phyloP scores from a whole-genome alignment of 2,797 vertebrate genomes.

The Psittacula echo region DNA sequence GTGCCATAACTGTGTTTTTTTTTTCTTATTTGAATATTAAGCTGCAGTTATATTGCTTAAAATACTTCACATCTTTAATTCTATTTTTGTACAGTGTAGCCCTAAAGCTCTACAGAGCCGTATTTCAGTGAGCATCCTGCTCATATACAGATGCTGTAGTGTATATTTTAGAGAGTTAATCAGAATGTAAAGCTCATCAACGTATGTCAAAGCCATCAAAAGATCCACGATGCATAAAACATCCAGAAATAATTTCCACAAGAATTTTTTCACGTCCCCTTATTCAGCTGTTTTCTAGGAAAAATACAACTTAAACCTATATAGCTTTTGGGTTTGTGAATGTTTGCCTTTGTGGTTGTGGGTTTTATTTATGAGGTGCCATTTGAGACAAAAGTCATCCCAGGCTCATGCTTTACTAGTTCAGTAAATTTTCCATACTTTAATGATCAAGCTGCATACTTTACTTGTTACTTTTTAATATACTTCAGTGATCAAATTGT shows the following conservation, averaged over 20 bases:
- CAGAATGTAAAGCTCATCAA: conserved; percentile 2
- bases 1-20: not conserved
- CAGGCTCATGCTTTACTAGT: conserved; percentile 59
- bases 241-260: not conserved
- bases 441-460: conserved; percentile 64
- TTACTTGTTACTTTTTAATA: conserved; percentile 68
- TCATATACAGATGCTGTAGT: not conserved
- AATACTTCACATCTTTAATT: not conserved
- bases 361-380: conserved; percentile 70
- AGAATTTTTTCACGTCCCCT: not conserved
- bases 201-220: conserved; percentile 32
- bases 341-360: conserved; percentile 53
- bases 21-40: not conserved
- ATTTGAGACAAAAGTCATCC: conserved; percentile 63
- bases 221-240: not conserved
- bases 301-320: not conserved
- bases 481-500: conserved; percentile 65
- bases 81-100: not conserved
- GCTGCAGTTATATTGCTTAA: not conserved
- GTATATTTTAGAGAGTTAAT: not conserved
- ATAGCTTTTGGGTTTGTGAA: conserved; percentile 31
- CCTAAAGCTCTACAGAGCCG: not conserved
- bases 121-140: not conserved
- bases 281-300: conserved; percentile 34
- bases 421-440: conserved; percentile 67